Evolutionary conservation across 2,888 invertebrate genomes (phyloP).

Genomic region (Alcis repandata): DNA sequence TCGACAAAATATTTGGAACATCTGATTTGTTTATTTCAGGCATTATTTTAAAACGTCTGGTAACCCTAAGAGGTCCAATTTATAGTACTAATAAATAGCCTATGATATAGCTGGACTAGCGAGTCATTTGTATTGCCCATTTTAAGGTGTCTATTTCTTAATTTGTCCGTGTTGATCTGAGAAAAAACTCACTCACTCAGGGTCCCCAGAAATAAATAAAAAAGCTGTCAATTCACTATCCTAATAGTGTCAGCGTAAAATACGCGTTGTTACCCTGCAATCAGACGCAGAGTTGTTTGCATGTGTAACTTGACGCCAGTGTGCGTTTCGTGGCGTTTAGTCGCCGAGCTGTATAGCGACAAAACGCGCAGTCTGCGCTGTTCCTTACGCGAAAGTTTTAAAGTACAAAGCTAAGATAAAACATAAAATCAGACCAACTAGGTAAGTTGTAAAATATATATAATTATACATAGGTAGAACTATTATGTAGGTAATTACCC

Average conservation of each 20-base stretch:
- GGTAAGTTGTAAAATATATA: background rate
- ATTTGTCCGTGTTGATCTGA: conserved; percentile 4
- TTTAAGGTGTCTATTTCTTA: conserved; percentile 13
- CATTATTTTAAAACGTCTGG: too few relatives aligned
- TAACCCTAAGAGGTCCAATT: background rate
- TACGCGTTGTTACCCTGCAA: too few relatives aligned
- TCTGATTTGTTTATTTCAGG: too few relatives aligned
- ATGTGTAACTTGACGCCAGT: too few relatives aligned
- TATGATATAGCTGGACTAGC: conserved; percentile 13
- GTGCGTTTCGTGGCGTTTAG: too few relatives aligned
- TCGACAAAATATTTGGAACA: too few relatives aligned
- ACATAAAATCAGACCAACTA: background rate
- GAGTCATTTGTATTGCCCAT: conserved; percentile 7
- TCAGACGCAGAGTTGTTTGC: too few relatives aligned
- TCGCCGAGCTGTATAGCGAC: too few relatives aligned
- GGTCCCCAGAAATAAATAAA: too few relatives aligned
- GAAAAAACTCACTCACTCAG: background rate
- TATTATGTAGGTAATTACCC: conserved; percentile 1
- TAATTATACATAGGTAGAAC: background rate
- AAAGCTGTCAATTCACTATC: too few relatives aligned
- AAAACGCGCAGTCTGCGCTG: too few relatives aligned
- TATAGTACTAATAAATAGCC: conserved; percentile 1
- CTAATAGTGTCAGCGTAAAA: too few relatives aligned
- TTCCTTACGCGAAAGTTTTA: background rate
- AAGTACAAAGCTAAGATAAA: background rate